phyloP scores from a whole-genome alignment of 2,113 vertebrate species.

The Sinosuthora webbiana region DNA sequence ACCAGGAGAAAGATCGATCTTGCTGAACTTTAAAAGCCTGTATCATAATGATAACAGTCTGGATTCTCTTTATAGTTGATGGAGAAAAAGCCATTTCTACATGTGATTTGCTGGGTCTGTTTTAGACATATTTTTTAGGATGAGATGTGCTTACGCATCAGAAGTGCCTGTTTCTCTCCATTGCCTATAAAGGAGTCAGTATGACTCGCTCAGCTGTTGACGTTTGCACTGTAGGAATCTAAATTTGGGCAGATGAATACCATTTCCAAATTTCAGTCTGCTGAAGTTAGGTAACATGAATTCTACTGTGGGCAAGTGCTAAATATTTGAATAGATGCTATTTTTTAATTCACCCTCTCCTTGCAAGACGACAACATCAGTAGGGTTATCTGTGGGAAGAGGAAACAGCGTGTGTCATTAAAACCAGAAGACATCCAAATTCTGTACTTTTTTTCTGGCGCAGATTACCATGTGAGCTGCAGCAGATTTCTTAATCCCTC shows the following conservation, averaged over 20 bases:
- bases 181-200: constrained; percentile 55
- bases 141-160: constrained; percentile 63
- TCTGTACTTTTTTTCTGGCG: constrained; percentile 13
- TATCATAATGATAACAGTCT: background rate
- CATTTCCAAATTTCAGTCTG: constrained; percentile 47
- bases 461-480: constrained; percentile 6
- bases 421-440: constrained; percentile 36
- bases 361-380: constrained; percentile 45
- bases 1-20: background rate
- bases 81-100: background rate
- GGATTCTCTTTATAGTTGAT: background rate
- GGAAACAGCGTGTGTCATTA: constrained; percentile 46
- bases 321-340: constrained; percentile 57
- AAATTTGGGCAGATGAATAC: constrained; percentile 58
- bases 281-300: constrained; percentile 59
- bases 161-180: constrained; percentile 39
- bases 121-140: constrained; percentile 20
- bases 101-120: background rate
- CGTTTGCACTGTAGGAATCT: constrained; percentile 51
- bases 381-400: constrained; percentile 56
- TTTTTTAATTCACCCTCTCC: constrained; percentile 54
- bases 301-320: constrained; percentile 54
- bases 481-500: constrained; percentile 13
- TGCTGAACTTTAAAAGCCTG: background rate
- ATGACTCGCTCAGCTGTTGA: constrained; percentile 61